Evolutionary conservation across 2,888 invertebrate species (phyloP).

Genomic region (Synergus laeviventris): DNA sequence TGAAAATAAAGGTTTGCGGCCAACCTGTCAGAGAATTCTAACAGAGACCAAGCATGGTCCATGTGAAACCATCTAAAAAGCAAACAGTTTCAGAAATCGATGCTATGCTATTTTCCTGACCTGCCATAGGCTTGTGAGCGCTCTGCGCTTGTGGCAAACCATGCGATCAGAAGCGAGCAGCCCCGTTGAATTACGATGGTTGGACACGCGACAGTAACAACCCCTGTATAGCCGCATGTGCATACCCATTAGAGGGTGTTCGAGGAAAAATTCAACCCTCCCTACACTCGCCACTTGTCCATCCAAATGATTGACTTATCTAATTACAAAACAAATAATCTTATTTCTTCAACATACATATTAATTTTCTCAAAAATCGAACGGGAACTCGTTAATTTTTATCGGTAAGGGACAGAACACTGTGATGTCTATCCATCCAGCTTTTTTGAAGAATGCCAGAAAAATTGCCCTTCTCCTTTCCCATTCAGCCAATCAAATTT

Average conservation of each 20-base stretch:
- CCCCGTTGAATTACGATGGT: conserved; percentile 51
- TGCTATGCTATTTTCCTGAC: conserved; percentile 8
- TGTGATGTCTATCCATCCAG: no score
- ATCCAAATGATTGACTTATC: conserved; percentile 32
- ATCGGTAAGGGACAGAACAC: no score
- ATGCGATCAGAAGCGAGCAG: conserved; percentile 47
- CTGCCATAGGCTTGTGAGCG: conserved; percentile 17
- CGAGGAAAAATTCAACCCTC: conserved; percentile 32
- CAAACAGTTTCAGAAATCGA: conserved; percentile 28
- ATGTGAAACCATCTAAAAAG: not conserved
- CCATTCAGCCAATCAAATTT: no score
- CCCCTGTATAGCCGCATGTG: conserved; percentile 40
- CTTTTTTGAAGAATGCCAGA: no score
- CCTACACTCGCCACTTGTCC: conserved; percentile 27
- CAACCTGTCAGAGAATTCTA: not conserved
- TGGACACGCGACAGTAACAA: conserved; percentile 48
- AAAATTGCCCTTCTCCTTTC: no score
- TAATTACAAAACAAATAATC: conserved; percentile 28
- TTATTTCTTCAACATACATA: conserved; percentile 13
- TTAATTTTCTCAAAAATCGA: not conserved
- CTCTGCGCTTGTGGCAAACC: conserved; percentile 45
- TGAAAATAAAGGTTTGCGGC: conserved; percentile 3
- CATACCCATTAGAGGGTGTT: conserved; percentile 38
- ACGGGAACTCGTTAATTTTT: conserved; percentile 40
- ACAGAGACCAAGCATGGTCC: not conserved